phyloP scores from a whole-genome alignment of 2,113 vertebrate genomes.

The Formicarius rufipectus region DNA sequence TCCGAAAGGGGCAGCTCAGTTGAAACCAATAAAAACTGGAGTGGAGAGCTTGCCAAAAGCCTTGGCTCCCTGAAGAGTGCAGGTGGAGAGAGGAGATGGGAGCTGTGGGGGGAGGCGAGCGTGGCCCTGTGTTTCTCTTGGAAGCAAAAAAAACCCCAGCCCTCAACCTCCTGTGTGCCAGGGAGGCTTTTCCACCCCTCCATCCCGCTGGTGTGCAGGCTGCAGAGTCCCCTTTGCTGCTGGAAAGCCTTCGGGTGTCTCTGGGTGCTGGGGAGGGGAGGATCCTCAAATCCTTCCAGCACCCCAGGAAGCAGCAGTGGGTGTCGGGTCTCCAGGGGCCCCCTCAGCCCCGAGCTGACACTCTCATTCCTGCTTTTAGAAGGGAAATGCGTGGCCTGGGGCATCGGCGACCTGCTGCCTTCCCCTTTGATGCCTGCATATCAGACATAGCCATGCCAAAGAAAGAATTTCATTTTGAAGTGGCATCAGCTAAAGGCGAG shows the following conservation, averaged over 20 bases:
- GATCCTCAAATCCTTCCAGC: background rate
- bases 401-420: constrained; percentile 65
- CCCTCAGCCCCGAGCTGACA: background rate
- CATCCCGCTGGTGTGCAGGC: background rate
- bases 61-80: constrained; percentile 77
- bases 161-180: background rate
- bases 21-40: constrained; percentile 77
- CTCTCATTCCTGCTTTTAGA: constrained; percentile 66
- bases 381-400: constrained; percentile 71
- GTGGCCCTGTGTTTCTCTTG: constrained; percentile 24
- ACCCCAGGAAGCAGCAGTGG: background rate
- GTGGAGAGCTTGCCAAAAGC: constrained; percentile 73
- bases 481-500: constrained; percentile 78
- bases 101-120: constrained; percentile 55
- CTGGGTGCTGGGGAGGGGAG: accelerated
- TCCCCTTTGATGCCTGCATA: constrained; percentile 86
- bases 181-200: background rate
- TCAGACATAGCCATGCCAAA: constrained; percentile 78
- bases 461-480: constrained; percentile 90
- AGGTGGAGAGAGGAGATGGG: constrained; percentile 80
- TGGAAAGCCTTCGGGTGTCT: accelerated
- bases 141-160: background rate
- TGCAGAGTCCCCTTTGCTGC: accelerated
- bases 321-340: background rate
- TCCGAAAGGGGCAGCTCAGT: constrained; percentile 75